A percentile compares a stretch with the other conserved stretches of the same genome.
phyloP scores from a whole-genome alignment of 2,113 vertebrate genomes.

The Neodontobutis hainanensis region DNA sequence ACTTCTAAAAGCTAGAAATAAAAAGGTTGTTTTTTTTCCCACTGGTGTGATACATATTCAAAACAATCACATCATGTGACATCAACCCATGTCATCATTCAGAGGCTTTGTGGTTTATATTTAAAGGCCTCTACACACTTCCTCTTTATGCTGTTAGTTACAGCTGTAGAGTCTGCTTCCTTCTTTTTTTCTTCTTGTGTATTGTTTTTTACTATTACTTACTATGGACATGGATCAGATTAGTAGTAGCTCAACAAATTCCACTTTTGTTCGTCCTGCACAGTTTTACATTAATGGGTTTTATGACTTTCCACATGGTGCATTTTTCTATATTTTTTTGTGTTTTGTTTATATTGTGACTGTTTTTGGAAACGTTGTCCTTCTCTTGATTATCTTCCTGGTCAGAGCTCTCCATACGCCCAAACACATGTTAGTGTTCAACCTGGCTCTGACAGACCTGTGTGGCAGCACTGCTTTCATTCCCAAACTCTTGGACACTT shows the following conservation, averaged over 20 bases:
- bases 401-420: conserved; percentile 61
- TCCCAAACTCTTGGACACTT: conserved; percentile 63
- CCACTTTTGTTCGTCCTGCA: conserved; percentile 40
- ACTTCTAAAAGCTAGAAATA: too few species aligned
- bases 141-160: too few species aligned
- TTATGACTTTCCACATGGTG: conserved; percentile 38
- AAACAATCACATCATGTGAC: too few species aligned
- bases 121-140: too few species aligned
- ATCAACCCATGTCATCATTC: too few species aligned
- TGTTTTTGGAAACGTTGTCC: conserved; percentile 52
- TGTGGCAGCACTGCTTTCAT: conserved; percentile 66
- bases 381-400: conserved; percentile 50
- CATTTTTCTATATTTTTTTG: conserved; percentile 64
- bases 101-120: too few species aligned
- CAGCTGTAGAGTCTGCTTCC: too few species aligned
- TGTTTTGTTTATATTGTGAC: conserved; percentile 57
- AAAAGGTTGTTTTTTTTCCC: too few species aligned
- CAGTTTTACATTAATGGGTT: conserved; percentile 52
- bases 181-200: too few species aligned
- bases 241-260: conserved; percentile 3
- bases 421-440: conserved; percentile 67
- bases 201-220: too few species aligned
- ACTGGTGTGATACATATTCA: too few species aligned
- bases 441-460: conserved; percentile 64
- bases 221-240: conserved; percentile 14